These are phyloP conservation scores for Eristalis intricaria DNA, from an alignment of 2,888 invertebrate genomes.

Conservation along the genomic window DNA sequence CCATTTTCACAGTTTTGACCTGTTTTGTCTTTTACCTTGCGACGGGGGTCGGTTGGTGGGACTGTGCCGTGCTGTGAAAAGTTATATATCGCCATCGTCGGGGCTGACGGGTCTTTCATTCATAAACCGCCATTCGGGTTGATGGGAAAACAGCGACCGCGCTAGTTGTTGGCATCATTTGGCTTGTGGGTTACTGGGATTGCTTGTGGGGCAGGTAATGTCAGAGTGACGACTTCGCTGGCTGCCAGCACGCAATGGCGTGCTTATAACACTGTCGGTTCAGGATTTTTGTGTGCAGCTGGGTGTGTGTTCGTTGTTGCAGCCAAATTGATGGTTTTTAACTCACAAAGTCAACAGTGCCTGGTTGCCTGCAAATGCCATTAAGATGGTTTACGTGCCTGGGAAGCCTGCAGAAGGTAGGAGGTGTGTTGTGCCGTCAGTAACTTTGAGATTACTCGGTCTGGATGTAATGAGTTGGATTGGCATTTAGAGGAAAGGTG, in stretches of 20 bases:
- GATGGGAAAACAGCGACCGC: conserved; percentile 3
- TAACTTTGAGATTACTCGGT: no score
- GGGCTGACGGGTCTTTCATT: background rate
- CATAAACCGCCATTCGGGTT: conserved; percentile 1
- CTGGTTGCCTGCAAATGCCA: no score
- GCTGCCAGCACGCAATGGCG: conserved; percentile 47
- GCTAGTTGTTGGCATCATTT: background rate
- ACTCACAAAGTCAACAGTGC: no score
- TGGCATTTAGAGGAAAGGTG: no score
- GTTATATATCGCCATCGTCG: conserved; percentile 35
- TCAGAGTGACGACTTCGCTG: background rate
- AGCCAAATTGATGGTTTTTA: no score
- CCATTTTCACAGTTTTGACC: conserved; percentile 36
- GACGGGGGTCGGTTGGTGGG: no score
- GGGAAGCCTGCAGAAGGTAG: no score
- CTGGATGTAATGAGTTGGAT: no score
- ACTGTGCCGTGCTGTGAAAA: conserved; percentile 7
- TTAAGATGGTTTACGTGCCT: no score
- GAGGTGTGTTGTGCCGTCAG: no score
- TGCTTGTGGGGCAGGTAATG: background rate
- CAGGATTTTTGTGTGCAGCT: no score
- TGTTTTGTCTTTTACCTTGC: conserved; percentile 27
- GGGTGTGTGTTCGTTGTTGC: no score
- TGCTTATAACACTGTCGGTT: conserved; percentile 34
- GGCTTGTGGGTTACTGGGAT: background rate